Evolutionary conservation across 2,888 invertebrate species (phyloP).

Genomic region (Lasiommata megera): DNA sequence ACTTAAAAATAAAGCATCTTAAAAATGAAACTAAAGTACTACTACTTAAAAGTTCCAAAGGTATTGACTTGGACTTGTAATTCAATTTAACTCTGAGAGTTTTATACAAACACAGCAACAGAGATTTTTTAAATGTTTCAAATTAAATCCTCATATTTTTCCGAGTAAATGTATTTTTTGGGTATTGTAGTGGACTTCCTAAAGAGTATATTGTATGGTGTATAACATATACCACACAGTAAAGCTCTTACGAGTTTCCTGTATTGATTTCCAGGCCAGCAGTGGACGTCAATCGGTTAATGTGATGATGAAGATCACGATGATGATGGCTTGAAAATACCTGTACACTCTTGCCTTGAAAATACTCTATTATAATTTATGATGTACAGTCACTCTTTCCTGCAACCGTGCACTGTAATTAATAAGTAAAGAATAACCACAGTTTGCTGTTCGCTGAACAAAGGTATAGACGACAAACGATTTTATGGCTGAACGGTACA

Average conservation of each 20-base stretch:
- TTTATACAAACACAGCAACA: conserved; percentile 6
- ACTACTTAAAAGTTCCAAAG: conserved; percentile 1
- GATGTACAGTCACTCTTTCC: no score
- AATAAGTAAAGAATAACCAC: conserved; percentile 15
- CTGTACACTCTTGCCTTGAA: no score
- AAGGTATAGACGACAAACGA: conserved; percentile 15
- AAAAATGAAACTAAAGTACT: not conserved
- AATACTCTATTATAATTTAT: no score
- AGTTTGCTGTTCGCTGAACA: conserved; percentile 12
- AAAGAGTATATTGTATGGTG: no score
- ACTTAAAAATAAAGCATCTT: conserved; percentile 1
- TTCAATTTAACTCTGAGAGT: conserved; percentile 3
- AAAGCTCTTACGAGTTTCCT: no score
- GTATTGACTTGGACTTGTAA: conserved; percentile 6
- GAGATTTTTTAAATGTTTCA: not conserved
- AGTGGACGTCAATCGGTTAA: no score
- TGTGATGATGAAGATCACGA: no score
- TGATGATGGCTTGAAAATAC: no score
- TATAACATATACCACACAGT: no score
- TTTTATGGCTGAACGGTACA: conserved; percentile 16
- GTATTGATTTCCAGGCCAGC: no score
- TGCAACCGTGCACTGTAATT: conserved; percentile 22
- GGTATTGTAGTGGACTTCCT: no score
- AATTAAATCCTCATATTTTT: not conserved
- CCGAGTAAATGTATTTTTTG: no score